Evolutionary conservation across 2,888 invertebrate genomes (phyloP).

Genomic region (Anoplius nigerrimus): DNA sequence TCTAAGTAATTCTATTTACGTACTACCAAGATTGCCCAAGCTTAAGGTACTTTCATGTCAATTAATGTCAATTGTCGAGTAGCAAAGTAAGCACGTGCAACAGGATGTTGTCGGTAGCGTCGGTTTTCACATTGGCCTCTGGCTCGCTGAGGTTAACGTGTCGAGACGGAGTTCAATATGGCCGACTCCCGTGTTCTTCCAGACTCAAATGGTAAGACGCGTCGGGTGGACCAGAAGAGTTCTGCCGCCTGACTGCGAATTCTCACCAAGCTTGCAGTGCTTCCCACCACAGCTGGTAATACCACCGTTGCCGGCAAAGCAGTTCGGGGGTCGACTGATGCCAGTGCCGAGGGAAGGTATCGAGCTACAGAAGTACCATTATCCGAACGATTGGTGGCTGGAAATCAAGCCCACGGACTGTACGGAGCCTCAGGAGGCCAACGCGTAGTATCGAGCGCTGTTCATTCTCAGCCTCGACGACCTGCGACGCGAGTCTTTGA

Average conservation of each 20-base stretch:
- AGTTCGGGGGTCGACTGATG: conserved; percentile 75
- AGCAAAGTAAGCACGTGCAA: too few species aligned
- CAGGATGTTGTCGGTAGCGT: neutral
- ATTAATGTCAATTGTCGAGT: too few species aligned
- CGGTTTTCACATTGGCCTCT: neutral
- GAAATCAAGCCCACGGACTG: conserved; percentile 75
- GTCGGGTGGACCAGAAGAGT: conserved; percentile 78
- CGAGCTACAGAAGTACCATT: conserved; percentile 79
- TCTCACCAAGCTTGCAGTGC: conserved; percentile 76
- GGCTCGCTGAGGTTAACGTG: neutral
- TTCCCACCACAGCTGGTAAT: conserved; percentile 77
- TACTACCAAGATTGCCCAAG: too few species aligned
- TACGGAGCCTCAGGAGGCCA: conserved; percentile 56
- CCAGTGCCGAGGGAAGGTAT: conserved; percentile 78
- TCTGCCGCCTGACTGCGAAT: conserved; percentile 77
- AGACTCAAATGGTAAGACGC: conserved; percentile 76
- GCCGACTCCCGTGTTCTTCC: conserved; percentile 20
- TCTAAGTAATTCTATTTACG: too few species aligned
- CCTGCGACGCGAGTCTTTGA: too few species aligned
- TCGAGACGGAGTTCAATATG: neutral
- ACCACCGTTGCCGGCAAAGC: conserved; percentile 75
- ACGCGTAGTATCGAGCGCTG: conserved; percentile 47
- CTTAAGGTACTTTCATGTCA: too few species aligned
- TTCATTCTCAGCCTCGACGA: too few species aligned
- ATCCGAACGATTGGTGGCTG: conserved; percentile 79